Conservation (phyloP, 2,888 invertebrate species). For the Meandrusa payeni region DNA sequence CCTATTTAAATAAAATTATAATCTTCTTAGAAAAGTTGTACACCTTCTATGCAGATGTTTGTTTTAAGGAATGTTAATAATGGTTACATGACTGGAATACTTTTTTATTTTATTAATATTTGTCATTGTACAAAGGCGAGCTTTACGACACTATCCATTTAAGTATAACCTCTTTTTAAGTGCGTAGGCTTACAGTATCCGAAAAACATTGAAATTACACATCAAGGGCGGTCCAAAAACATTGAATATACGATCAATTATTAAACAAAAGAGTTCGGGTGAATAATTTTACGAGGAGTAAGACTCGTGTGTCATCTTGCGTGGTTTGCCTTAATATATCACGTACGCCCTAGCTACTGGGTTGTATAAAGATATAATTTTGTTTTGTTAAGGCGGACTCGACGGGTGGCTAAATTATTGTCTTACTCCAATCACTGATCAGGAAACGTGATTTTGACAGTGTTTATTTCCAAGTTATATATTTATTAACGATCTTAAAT, state of each 20-base stretch:
- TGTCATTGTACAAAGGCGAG: constrained; percentile 7
- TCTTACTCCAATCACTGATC: constrained; percentile 9
- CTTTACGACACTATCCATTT: constrained; percentile 11
- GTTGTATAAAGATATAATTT: constrained; percentile 30
- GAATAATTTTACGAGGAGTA: constrained; percentile 9
- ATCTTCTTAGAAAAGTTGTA: too few relatives aligned
- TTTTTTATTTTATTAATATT: constrained; percentile 10
- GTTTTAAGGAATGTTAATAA: too few relatives aligned
- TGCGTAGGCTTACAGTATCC: constrained; percentile 23
- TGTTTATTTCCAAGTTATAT: too few relatives aligned
- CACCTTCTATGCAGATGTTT: too few relatives aligned
- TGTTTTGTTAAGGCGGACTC: constrained; percentile 22
- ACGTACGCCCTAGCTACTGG: constrained; percentile 24
- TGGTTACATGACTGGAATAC: neutral
- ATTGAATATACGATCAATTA: constrained; percentile 12
- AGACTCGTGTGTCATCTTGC: constrained; percentile 11
- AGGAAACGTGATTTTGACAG: neutral
- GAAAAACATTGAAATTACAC: constrained; percentile 17
- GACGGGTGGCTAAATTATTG: constrained; percentile 26
- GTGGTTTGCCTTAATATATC: constrained; percentile 19
- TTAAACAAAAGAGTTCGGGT: constrained; percentile 14
- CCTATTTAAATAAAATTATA: too few relatives aligned
- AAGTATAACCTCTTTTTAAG: constrained; percentile 12
- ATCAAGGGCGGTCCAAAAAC: constrained; percentile 9
- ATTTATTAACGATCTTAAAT: too few relatives aligned